Conservation (phyloP, 2,888 invertebrate species). For the Campoplex nolae region DNA sequence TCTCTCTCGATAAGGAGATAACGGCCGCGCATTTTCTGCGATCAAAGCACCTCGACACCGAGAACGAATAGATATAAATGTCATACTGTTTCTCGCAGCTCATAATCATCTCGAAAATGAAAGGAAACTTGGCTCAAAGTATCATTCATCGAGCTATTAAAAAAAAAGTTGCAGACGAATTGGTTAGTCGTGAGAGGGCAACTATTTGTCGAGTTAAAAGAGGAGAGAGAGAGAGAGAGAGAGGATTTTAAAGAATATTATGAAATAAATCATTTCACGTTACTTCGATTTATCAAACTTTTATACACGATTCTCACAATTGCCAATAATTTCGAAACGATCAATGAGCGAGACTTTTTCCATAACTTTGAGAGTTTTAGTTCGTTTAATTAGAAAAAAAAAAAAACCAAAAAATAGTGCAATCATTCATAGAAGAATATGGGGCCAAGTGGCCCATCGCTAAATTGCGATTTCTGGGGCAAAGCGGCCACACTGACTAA, state of each 20-base stretch:
- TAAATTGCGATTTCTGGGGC: too few species aligned
- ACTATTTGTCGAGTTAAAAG: not conserved
- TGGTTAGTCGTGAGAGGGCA: slow-evolving; percentile 7
- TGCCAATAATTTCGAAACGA: not conserved
- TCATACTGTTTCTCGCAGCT: slow-evolving; percentile 44
- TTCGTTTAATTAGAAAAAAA: too few species aligned
- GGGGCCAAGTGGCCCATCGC: too few species aligned
- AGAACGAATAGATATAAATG: slow-evolving; percentile 36
- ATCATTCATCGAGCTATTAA: not conserved
- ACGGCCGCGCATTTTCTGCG: slow-evolving; percentile 35
- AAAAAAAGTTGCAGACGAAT: not conserved
- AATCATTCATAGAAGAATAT: too few species aligned
- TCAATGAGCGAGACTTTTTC: not conserved
- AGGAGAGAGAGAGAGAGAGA: not conserved
- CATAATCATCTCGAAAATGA: slow-evolving; percentile 41
- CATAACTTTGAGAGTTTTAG: too few species aligned
- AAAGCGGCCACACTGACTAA: too few species aligned
- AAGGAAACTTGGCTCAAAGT: slow-evolving; percentile 8
- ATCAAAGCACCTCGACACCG: not conserved
- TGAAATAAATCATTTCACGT: not conserved
- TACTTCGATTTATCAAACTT: not conserved
- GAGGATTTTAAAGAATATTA: not conserved
- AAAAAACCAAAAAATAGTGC: too few species aligned
- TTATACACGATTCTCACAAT: not conserved
- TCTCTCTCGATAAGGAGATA: slow-evolving; percentile 27